phyloP scores from a whole-genome alignment of 1,140 invertebrate genomes.

The Pseudomyrmex gracilis region DNA sequence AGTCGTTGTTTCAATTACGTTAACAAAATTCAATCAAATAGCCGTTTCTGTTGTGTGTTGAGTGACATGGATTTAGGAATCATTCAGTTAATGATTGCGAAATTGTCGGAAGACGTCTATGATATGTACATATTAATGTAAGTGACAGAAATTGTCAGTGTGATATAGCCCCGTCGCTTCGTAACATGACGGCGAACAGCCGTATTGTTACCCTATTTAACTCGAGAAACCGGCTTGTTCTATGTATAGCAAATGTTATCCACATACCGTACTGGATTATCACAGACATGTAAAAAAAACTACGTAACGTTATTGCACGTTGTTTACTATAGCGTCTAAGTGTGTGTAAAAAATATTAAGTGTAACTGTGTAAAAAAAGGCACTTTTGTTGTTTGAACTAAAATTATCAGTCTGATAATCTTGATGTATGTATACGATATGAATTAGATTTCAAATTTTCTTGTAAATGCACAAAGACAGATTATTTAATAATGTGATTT shows the following conservation, averaged over 20 bases:
- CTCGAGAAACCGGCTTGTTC: slow-evolving; percentile 28
- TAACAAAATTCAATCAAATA: not conserved
- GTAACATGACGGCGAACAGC: slow-evolving; percentile 23
- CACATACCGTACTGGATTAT: not conserved
- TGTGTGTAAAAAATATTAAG: not conserved
- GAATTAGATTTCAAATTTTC: not conserved
- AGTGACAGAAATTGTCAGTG: slow-evolving; percentile 55
- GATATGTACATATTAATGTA: slow-evolving; percentile 36
- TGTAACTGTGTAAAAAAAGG: too few species aligned
- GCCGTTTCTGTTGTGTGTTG: slow-evolving; percentile 5
- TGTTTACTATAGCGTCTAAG: not conserved
- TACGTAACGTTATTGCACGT: not conserved
- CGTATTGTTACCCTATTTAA: slow-evolving; percentile 45
- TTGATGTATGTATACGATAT: too few species aligned
- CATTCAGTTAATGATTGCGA: slow-evolving; percentile 37
- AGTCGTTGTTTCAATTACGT: too few species aligned
- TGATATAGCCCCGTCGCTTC: slow-evolving; percentile 35
- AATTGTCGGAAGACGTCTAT: slow-evolving; percentile 52
- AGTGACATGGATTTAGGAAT: slow-evolving; percentile 20
- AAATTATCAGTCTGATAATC: too few species aligned
- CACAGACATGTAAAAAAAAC: not conserved
- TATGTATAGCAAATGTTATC: slow-evolving; percentile 5
- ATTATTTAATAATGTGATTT: too few species aligned
- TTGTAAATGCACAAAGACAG: not conserved
- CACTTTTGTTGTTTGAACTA: too few species aligned